Conservation (phyloP, 2,113 vertebrate species). For the Dromiciops gliroides region DNA sequence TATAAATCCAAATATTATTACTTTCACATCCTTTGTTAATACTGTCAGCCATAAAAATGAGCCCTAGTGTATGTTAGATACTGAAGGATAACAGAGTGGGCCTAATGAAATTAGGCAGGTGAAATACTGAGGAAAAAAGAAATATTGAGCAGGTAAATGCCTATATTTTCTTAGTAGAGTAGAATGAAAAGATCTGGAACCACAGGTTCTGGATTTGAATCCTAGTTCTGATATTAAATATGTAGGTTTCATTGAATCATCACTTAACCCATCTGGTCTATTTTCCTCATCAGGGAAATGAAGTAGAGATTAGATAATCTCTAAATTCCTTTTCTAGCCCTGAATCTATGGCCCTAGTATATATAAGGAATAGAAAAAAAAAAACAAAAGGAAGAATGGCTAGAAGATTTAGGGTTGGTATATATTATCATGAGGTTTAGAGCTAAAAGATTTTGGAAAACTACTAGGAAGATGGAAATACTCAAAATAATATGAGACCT, state of each 20-base stretch:
- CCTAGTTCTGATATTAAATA: neutral
- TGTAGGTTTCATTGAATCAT: neutral
- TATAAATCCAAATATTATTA: neutral
- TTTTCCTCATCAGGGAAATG: neutral
- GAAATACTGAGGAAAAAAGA: neutral
- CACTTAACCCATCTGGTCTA: neutral
- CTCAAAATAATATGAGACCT: neutral
- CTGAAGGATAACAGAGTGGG: neutral
- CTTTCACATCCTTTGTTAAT: neutral
- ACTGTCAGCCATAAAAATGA: neutral
- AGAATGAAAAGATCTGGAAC: slow-evolving; percentile 9
- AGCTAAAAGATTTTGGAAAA: neutral
- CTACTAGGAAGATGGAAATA: neutral
- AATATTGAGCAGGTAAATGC: neutral
- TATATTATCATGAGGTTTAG: neutral
- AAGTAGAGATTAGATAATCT: neutral
- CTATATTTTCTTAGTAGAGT: slow-evolving; percentile 1
- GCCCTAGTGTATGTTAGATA: neutral
- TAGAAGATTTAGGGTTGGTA: neutral
- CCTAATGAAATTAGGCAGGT: neutral
- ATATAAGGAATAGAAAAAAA: neutral
- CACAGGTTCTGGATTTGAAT: slow-evolving; percentile 29
- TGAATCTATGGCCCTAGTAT: neutral
- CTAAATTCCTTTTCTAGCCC: neutral
- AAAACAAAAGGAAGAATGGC: neutral